A percentile compares a stretch with the other conserved stretches of the same genome.
Evolutionary conservation across 2,797 vertebrate genomes (phyloP).

Genomic region (Ficedula albicollis): DNA sequence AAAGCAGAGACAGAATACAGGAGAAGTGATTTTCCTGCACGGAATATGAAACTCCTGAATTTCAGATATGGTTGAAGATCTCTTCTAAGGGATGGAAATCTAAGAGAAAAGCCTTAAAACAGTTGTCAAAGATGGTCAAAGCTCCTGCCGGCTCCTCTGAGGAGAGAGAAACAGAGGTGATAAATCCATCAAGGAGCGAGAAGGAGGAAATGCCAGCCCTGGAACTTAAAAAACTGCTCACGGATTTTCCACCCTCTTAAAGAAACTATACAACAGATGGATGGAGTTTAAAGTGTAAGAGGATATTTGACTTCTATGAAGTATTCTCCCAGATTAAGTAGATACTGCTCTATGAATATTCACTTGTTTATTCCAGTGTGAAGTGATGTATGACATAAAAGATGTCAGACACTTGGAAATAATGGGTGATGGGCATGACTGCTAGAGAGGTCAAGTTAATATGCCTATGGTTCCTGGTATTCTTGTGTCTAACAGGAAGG

Average conservation of each 20-base stretch:
- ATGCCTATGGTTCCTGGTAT: background rate
- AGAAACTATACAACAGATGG: background rate
- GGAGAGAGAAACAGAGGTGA: background rate
- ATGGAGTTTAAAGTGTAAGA: background rate
- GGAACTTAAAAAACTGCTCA: background rate
- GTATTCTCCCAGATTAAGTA: background rate
- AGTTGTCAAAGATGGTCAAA: background rate
- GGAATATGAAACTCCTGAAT: background rate
- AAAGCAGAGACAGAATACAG: background rate
- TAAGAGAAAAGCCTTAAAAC: background rate
- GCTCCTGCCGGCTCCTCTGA: background rate
- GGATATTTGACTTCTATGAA: background rate
- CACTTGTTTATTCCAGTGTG: background rate
- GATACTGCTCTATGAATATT: background rate
- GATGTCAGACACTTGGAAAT: background rate
- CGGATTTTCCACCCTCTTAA: background rate
- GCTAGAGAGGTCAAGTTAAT: background rate
- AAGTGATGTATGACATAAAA: background rate
- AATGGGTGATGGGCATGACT: fast-evolving
- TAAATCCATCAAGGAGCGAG: background rate
- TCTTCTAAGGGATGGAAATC: background rate
- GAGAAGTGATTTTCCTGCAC: background rate
- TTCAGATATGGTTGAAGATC: background rate
- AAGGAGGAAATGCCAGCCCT: background rate
- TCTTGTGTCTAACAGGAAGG: background rate